Evolutionary conservation across 2,888 invertebrate genomes (phyloP).

Genomic region (Limnephilus lunatus): DNA sequence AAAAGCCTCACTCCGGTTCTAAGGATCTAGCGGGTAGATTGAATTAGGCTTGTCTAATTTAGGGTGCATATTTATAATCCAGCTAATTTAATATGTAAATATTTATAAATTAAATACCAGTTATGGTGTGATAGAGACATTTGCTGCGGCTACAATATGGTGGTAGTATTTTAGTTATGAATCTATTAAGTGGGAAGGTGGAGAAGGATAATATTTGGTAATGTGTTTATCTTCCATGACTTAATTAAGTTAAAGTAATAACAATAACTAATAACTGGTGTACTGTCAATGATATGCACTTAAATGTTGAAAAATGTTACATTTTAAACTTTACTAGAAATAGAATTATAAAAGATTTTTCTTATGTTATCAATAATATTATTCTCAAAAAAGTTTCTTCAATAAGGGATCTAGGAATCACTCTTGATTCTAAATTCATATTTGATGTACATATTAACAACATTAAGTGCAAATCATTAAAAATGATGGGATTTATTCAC

Average conservation of each 20-base stretch:
- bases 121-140: conserved; percentile 58
- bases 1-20: not conserved
- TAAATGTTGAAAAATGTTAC: too few species aligned
- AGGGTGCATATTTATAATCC: conserved; percentile 55
- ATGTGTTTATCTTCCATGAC: not conserved
- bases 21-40: conserved; percentile 17
- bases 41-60: conserved; percentile 39
- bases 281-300: too few species aligned
- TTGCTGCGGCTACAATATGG: conserved; percentile 28
- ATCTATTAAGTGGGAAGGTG: not conserved
- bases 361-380: too few species aligned
- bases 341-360: too few species aligned
- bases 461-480: too few species aligned
- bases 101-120: conserved; percentile 53
- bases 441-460: too few species aligned
- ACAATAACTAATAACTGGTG: not conserved
- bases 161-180: conserved; percentile 22
- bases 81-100: conserved; percentile 59
- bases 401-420: too few species aligned
- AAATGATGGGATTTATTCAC: too few species aligned
- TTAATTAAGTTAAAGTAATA: not conserved
- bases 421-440: too few species aligned
- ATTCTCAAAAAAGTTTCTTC: too few species aligned
- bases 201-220: not conserved
- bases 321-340: too few species aligned